Conservation (phyloP, 2,113 vertebrate genomes). For the Ardeotis arabs region DNA sequence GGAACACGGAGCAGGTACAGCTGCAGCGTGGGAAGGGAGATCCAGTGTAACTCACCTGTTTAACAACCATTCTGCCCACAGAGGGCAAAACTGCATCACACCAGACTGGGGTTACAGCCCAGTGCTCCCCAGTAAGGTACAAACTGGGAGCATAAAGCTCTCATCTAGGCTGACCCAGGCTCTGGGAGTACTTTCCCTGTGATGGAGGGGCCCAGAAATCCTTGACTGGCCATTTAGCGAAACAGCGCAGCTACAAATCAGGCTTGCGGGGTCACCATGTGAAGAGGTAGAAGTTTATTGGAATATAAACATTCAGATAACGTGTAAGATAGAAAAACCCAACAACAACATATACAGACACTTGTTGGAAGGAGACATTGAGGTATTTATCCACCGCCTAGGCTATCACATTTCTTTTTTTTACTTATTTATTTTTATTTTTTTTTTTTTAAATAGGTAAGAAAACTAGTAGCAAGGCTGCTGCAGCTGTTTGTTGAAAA, state of each 20-base stretch:
- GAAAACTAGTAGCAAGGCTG: constrained; percentile 43
- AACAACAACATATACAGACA: constrained; percentile 82
- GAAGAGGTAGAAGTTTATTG: constrained; percentile 88
- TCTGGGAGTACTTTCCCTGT: accelerated
- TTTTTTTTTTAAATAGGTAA: constrained; percentile 70
- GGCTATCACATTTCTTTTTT: constrained; percentile 72
- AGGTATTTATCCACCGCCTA: constrained; percentile 82
- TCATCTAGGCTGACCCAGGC: not conserved
- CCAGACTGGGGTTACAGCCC: not conserved
- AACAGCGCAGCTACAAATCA: not conserved
- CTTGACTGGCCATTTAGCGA: accelerated
- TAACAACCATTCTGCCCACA: accelerated
- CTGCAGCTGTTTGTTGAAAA: constrained; percentile 28
- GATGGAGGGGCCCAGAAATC: not conserved
- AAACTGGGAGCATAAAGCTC: not conserved
- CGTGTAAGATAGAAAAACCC: constrained; percentile 79
- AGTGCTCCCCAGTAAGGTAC: not conserved
- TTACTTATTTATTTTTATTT: not conserved
- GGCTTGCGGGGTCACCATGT: not conserved
- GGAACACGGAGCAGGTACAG: not conserved
- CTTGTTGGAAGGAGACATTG: constrained; percentile 79
- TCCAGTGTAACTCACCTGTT: accelerated
- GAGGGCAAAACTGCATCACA: accelerated
- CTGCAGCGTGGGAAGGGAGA: not conserved
- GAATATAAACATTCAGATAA: constrained; percentile 85